Evolutionary conservation across 2,113 vertebrate species (phyloP).

Genomic region (Oncorhynchus clarkii): DNA sequence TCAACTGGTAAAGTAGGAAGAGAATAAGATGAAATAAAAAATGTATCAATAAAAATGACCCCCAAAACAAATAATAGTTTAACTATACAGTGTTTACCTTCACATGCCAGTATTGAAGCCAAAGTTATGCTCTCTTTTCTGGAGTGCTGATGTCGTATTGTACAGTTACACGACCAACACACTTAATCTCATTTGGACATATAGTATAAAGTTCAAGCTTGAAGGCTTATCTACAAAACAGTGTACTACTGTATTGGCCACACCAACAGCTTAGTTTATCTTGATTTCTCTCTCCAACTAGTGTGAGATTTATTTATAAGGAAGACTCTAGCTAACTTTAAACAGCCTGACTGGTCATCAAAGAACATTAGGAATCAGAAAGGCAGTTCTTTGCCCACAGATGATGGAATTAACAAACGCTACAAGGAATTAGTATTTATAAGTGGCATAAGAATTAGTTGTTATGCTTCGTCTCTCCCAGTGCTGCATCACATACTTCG

Average conservation of each 20-base stretch:
- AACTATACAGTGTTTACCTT: neutral
- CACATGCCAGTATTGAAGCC: neutral
- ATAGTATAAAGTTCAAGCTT: neutral
- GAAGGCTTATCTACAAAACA: neutral
- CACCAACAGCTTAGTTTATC: neutral
- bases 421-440: constrained; percentile 56
- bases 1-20: neutral
- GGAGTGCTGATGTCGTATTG: neutral
- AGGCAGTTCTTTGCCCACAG: constrained; percentile 25
- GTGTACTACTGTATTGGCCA: no score
- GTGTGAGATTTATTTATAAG: neutral
- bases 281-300: neutral
- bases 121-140: neutral
- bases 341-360: constrained; percentile 35
- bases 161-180: neutral
- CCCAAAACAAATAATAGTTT: neutral
- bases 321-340: neutral
- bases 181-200: neutral
- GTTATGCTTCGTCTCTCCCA: constrained; percentile 53
- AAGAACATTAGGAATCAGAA: constrained; percentile 9
- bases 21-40: neutral
- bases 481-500: constrained; percentile 35
- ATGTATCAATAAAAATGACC: no score
- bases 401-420: constrained; percentile 51
- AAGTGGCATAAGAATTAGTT: constrained; percentile 53